phyloP scores from a whole-genome alignment of 2,113 vertebrate genomes.

The Ursus arctos region DNA sequence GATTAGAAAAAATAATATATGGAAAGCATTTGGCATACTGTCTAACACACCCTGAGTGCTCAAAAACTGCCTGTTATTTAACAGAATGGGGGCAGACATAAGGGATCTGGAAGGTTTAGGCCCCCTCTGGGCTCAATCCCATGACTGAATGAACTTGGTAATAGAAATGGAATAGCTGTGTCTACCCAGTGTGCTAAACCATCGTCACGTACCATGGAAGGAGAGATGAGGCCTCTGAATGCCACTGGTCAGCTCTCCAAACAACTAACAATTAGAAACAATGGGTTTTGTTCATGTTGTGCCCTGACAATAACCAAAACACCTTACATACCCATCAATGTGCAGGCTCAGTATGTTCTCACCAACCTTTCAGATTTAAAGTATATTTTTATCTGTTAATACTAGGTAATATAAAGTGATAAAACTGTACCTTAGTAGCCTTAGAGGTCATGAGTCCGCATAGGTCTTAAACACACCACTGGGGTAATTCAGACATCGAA shows the following conservation, averaged over 20 bases:
- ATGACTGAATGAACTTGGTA: background rate
- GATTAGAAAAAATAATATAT: background rate
- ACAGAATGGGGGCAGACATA: background rate
- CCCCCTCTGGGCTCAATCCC: background rate
- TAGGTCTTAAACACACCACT: background rate
- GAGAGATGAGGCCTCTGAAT: background rate
- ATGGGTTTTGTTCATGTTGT: background rate
- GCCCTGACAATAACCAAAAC: background rate
- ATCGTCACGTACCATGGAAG: background rate
- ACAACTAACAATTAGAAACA: conserved; percentile 14
- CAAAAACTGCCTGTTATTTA: conserved; percentile 28
- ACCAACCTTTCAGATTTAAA: background rate
- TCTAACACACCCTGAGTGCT: background rate
- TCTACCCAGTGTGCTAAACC: background rate
- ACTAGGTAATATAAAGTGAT: background rate
- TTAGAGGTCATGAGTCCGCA: background rate
- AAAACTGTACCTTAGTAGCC: background rate
- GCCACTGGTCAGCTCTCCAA: background rate
- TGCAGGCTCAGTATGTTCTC: background rate
- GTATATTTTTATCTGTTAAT: conserved; percentile 19
- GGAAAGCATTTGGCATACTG: conserved; percentile 34
- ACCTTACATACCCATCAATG: background rate
- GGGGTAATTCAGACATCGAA: background rate
- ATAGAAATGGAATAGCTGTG: background rate
- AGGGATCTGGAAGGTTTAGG: background rate